Evolutionary conservation across 2,888 invertebrate species (phyloP), one percentile per base, ranked within the genome.

Genomic region (Conomelus anceps): DNA sequence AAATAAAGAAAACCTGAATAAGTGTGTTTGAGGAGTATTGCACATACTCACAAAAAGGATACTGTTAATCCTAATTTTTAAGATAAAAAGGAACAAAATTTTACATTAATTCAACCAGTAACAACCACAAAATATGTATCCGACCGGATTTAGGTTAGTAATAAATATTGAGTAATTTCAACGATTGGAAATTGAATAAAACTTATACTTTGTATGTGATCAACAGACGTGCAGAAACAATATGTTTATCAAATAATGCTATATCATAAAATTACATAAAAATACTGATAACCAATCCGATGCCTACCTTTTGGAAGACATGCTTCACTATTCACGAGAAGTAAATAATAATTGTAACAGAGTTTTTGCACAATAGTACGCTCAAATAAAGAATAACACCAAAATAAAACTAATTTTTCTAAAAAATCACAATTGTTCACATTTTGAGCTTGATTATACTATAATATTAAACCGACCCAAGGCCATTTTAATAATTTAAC

Each of bases 221-320:
- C n/a, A n/a, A n/a, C n/a, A n/a, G n/a, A n/a, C n/a, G n/a, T n/a
- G n/a, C 26, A 26, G 11, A 4, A 4, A 34, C 1, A 9, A 34
- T 13, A 34, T 9, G 11, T 17, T 34, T 34, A 34, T 34, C 34
- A 34, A 34, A 17, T 34, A 34, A n/a, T n/a, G n/a, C n/a, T n/a
- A n/a, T n/a, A n/a, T n/a, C 9, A 13, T 34, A 34, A 34, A 9
- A 17, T 6, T 13, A 9, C 9, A 34, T 4, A 34, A 9, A 9
- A 13, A 13, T n/a, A n/a, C n/a, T 34, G 34, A 34, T 34, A 34
- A 34, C 34, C 9, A 84, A 84, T 87, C 34, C 85, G 22, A 87
- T 84, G 88, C 87, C 84, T 88, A 90, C 90, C 90, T 90, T 87
- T 90, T 90, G 90, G 90, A 90, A 90, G 90, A 90, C 90, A 90